Conservation (phyloP, 2,113 vertebrate genomes). For the Sinocyclocheilus anshuiensis region DNA sequence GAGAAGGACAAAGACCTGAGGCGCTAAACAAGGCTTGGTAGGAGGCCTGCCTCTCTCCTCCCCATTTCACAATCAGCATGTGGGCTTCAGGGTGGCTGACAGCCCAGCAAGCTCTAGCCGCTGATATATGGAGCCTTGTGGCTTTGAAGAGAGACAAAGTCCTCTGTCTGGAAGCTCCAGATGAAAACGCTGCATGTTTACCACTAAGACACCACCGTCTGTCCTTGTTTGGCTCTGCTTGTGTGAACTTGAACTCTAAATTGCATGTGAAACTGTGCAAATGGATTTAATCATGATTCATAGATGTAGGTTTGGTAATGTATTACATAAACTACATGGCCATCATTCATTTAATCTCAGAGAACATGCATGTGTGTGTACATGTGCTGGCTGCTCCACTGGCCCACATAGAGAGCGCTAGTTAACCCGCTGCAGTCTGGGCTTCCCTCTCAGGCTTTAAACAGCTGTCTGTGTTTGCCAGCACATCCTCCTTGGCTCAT, state of each 20-base stretch:
- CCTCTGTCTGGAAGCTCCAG: constrained; percentile 40
- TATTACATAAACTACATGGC: background rate
- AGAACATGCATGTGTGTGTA: constrained; percentile 32
- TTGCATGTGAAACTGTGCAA: constrained; percentile 22
- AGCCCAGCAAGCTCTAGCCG: constrained; percentile 33
- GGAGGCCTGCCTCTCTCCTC: constrained; percentile 43
- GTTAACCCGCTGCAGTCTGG: constrained; percentile 48
- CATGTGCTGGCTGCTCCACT: constrained; percentile 44
- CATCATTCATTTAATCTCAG: background rate
- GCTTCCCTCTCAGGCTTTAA: constrained; percentile 44
- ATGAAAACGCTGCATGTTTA: constrained; percentile 42
- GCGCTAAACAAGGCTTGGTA: constrained; percentile 30
- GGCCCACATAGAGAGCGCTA: constrained; percentile 51
- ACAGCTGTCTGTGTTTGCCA: constrained; percentile 45
- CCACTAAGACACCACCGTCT: constrained; percentile 33
- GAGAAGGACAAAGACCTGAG: constrained; percentile 2
- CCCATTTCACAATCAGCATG: constrained; percentile 37
- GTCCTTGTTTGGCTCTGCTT: constrained; percentile 44
- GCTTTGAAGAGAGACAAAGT: constrained; percentile 44
- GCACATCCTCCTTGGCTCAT: constrained; percentile 54
- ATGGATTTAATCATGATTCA: constrained; percentile 21
- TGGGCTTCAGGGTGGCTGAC: constrained; percentile 30
- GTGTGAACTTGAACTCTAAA: constrained; percentile 17
- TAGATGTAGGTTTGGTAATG: background rate
- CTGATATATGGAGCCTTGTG: constrained; percentile 48